Evolutionary conservation across 2,797 vertebrate genomes (phyloP), one percentile per base, ranked within the genome.

Genomic region (Philypnodon macrostomus): DNA sequence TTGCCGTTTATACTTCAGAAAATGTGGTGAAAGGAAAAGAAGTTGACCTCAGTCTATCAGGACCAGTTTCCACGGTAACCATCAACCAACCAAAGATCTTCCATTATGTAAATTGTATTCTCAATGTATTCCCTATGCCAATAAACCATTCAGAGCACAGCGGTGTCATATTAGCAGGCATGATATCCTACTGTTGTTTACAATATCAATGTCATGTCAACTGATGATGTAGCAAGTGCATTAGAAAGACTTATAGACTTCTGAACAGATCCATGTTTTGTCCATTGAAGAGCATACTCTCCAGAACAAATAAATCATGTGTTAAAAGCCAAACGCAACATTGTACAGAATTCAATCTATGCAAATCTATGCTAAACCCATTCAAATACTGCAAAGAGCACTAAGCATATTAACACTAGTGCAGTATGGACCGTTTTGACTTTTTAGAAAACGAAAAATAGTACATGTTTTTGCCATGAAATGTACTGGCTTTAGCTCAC

Each of bases 91-190:
- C 66, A 58, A 62, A 11, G n/a, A 44, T 12, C 26, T 36, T 52
- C 27, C 32, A 74, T 75, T 74, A 75, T 73, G 54, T 62, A 68
- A 74, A 79, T 58, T 50, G 27, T 63, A 40, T 42, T 23, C 17
- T 41, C 33, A 33, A 36, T 33, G 40, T 44, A 53, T 54, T 53
- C 64, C 51, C 65, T 15, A 15, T 7, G 16, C 17, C 55, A 21
- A 50, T 70, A 73, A 74, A 46, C 36, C 39, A 51, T 53, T 68
- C 54, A 55, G 18, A 26, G 48, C 47, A 42, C 17, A 37, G 34
- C 27, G 13, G 35, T 31, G 35, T 16, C 2, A 10, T 18, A 63
- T 58, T 5, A 53, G 31, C 35, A 56, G n/a, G 6, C 53, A 40
- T 46, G 58, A 63, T 53, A 58, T 49, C 57, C 58, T 38, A 19